These are phyloP conservation scores for Nomada hirtipes DNA, from an alignment of 2,888 invertebrate genomes.

Conservation along the genomic window DNA sequence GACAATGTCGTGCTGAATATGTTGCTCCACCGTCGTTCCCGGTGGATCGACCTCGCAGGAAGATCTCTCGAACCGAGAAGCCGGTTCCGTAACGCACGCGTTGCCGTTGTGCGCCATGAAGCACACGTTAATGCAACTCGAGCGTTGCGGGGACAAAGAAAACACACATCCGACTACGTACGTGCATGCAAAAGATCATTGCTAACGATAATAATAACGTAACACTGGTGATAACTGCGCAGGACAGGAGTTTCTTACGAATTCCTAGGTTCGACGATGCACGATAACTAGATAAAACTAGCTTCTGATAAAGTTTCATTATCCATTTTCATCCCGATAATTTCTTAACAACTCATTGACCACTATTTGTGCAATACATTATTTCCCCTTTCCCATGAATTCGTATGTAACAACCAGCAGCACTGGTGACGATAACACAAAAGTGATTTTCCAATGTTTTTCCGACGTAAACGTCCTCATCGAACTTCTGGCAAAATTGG, in stretches of 20 bases:
- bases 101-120: conserved; percentile 64
- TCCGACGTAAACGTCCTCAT: too few relatives aligned
- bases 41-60: conserved; percentile 61
- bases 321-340: too few relatives aligned
- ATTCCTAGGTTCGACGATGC: not conserved
- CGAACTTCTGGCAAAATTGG: too few relatives aligned
- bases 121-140: conserved; percentile 65
- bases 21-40: conserved; percentile 33
- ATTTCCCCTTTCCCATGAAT: too few relatives aligned
- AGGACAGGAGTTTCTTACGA: not conserved
- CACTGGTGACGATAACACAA: too few relatives aligned
- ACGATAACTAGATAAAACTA: not conserved
- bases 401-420: too few relatives aligned
- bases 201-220: conserved; percentile 44
- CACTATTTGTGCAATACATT: too few relatives aligned
- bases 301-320: too few relatives aligned
- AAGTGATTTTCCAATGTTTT: too few relatives aligned
- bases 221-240: conserved; percentile 39
- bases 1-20: conserved; percentile 26
- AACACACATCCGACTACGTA: conserved; percentile 41
- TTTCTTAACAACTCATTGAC: too few relatives aligned
- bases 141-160: conserved; percentile 71
- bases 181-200: conserved; percentile 34
- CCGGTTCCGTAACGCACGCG: conserved; percentile 68
- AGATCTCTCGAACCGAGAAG: conserved; percentile 59